Evolutionary conservation across 2,113 vertebrate species (phyloP).

Genomic region (Theropithecus gelada): DNA sequence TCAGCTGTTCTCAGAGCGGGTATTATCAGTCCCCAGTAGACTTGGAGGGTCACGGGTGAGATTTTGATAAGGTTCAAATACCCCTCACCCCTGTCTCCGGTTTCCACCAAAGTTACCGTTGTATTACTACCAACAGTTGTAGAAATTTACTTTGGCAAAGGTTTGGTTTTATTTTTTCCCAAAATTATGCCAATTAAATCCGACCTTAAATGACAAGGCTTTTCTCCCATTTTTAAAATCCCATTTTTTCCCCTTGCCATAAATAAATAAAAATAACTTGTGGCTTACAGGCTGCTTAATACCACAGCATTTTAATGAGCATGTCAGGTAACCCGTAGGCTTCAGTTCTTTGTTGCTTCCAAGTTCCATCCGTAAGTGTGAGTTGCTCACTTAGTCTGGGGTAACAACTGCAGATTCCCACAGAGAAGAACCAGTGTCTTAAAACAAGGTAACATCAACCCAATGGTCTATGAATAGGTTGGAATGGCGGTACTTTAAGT

Average conservation of each 20-base stretch:
- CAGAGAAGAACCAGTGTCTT: neutral
- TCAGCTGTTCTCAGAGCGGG: neutral
- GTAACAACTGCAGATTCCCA: neutral
- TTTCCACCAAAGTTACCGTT: neutral
- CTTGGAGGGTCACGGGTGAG: neutral
- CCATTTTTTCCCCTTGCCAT: neutral
- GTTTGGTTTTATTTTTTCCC: neutral
- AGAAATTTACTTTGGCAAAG: constrained; percentile 33
- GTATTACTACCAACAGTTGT: neutral
- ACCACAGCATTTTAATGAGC: neutral
- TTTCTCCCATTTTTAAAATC: neutral
- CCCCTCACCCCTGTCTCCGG: too few relatives aligned
- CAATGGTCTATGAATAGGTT: neutral
- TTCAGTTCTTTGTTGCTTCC: neutral
- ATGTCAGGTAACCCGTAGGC: neutral
- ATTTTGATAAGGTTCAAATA: neutral
- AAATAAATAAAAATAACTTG: neutral
- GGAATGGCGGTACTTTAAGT: neutral
- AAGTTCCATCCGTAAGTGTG: neutral
- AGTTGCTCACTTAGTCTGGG: neutral
- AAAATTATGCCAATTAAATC: constrained; percentile 13
- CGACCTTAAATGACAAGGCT: constrained; percentile 13
- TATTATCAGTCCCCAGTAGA: neutral
- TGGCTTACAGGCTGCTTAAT: neutral
- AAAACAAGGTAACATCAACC: neutral